Percentiles rank a stretch among this genome's conserved stretches.
phyloP scores from a whole-genome alignment of 2,888 invertebrate species.

The Phasia obesa region DNA sequence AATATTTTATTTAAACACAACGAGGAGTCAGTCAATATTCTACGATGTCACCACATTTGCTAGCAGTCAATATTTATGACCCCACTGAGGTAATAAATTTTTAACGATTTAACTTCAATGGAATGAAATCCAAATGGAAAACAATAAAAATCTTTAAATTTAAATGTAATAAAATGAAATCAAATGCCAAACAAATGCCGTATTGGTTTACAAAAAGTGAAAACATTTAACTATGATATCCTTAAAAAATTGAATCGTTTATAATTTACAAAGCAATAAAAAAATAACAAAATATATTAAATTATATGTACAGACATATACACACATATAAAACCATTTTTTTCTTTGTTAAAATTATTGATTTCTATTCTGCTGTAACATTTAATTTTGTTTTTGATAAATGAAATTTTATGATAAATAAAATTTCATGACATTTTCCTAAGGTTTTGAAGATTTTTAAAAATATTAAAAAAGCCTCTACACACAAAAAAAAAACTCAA shows the following conservation, averaged over 20 bases:
- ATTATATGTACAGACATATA: no score
- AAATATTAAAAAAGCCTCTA: no score
- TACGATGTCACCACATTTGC: conserved; percentile 64
- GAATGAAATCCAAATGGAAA: conserved; percentile 36
- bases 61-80: conserved; percentile 63
- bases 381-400: no score
- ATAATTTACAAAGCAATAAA: not conserved
- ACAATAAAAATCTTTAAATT: conserved; percentile 56
- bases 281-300: not conserved
- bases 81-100: conserved; percentile 62
- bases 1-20: conserved; percentile 41
- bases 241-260: conserved; percentile 11
- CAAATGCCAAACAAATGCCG: conserved; percentile 64
- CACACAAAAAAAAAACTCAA: no score
- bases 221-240: conserved; percentile 48
- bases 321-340: no score
- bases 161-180: conserved; percentile 70
- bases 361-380: no score
- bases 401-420: no score
- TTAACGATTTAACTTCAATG: conserved; percentile 45
- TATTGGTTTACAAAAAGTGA: conserved; percentile 40
- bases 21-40: conserved; percentile 49
- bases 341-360: no score
- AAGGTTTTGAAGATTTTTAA: no score
- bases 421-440: no score